A percentile compares a stretch with the other conserved stretches of the same genome.
Conservation (phyloP, 2,113 vertebrate species). For the Rhombomys opimus region DNA sequence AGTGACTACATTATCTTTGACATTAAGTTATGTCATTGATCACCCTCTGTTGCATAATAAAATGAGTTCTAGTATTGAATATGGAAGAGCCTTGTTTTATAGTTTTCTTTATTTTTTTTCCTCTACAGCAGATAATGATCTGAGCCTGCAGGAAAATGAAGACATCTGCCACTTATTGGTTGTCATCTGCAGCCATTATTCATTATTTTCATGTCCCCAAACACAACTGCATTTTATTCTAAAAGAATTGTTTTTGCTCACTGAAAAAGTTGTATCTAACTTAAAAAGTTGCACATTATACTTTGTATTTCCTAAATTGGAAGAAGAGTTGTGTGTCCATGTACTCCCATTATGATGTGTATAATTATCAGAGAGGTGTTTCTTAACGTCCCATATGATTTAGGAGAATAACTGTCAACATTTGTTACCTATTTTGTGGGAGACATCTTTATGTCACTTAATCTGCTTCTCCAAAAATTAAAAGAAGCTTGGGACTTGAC, state of each 20-base stretch:
- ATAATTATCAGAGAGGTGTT: background rate
- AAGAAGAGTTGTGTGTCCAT: background rate
- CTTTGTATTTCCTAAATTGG: background rate
- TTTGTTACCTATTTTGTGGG: background rate
- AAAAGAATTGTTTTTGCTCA: background rate
- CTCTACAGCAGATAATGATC: background rate
- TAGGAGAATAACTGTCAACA: conserved; percentile 7
- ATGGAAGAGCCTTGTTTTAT: accelerated
- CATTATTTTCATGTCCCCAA: background rate
- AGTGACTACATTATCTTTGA: background rate
- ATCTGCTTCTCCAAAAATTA: background rate
- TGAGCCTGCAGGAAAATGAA: background rate
- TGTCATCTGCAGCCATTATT: background rate
- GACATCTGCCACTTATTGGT: background rate
- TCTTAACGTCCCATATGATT: background rate
- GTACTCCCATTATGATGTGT: background rate
- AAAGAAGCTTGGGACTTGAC: background rate
- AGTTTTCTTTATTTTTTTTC: background rate
- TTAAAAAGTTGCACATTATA: background rate
- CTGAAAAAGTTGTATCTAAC: background rate
- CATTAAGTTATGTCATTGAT: background rate
- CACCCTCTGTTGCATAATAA: background rate
- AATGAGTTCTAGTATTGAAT: background rate
- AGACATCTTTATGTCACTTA: background rate
- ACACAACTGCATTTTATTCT: background rate